Evolutionary conservation across 2,113 vertebrate genomes (phyloP), one percentile per base, ranked within the genome.

Genomic region (Enhydra lutris): DNA sequence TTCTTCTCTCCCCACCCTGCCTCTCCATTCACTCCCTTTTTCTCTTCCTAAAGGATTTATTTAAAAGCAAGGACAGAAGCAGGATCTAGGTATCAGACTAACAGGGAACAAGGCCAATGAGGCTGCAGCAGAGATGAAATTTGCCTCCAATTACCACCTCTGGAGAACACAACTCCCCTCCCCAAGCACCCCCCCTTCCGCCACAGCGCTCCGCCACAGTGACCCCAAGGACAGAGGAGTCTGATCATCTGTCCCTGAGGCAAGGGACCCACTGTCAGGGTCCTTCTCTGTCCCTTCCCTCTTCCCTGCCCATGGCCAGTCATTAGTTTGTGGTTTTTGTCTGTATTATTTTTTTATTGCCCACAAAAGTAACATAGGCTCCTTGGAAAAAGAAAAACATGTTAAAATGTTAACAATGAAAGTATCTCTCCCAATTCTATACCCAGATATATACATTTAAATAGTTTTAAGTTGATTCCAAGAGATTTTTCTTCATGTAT

Each of bases 31-130:
- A 45, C 42, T 76, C 18, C 61, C 52, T 31, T 91, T 96, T 92
- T 84, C 57, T 78, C 42, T 96, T 87, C 36, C 84, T 87, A 39
- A 92, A 92, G 18, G 57, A 74, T 82, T 94, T 96, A 76, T 96
- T 92, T 95, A 85, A 88, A 94, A 92, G 65, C 50, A 63, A 26
- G 6, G 29, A 14, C 89, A 90, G 69, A 92, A 71, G 42, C 59
- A 78, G 63, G 36, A 47, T 63, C 79, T 34, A 45, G 36, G 45
- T 13, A 6, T 69, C 55, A 59, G 14, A 36, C 18, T 78, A 20
- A 82, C 59, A 63, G 52, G 57, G 50, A 69, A 36, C 23, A 86
- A 90, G n/a, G 69, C 52, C 76, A 65, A 5, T 3, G 42, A 85
- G 20, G 76, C 87, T 55, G 17, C 59, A 26, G 73, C 57, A 39